Conservation (phyloP, 2,797 vertebrate species). For the Anisognathus igniventris region DNA sequence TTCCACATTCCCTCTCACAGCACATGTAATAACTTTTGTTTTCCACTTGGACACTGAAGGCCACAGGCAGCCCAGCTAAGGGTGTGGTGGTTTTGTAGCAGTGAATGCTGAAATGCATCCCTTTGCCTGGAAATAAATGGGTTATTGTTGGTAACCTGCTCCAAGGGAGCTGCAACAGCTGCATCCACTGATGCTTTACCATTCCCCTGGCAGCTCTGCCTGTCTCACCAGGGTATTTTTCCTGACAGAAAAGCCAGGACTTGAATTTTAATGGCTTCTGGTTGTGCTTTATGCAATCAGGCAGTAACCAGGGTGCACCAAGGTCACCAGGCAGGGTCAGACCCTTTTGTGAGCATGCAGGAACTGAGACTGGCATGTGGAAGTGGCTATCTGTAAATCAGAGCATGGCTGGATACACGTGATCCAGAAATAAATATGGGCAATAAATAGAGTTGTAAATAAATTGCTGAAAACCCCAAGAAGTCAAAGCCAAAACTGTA, state of each 20-base stretch:
- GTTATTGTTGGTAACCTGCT: neutral
- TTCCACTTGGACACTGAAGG: slow-evolving; percentile 19
- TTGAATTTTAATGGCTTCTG: neutral
- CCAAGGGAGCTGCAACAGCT: neutral
- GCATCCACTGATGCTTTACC: neutral
- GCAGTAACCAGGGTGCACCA: neutral
- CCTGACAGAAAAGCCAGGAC: neutral
- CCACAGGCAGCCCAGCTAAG: slow-evolving; percentile 23
- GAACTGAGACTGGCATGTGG: neutral
- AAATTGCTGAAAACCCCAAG: neutral
- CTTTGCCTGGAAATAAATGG: slow-evolving; percentile 2
- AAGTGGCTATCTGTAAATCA: neutral
- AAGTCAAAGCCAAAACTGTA: neutral
- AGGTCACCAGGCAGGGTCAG: neutral
- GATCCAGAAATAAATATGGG: neutral
- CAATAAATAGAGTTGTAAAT: neutral
- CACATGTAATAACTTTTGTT: slow-evolving; percentile 48
- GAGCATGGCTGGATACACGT: neutral
- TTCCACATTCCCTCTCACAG: slow-evolving; percentile 13
- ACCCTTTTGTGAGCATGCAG: neutral
- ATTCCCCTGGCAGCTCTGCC: neutral
- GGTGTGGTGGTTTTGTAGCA: slow-evolving; percentile 15
- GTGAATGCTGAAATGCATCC: slow-evolving; percentile 60
- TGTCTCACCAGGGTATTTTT: neutral
- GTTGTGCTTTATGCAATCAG: neutral